These are phyloP conservation scores for Eptatretus atami DNA, from an alignment of 2,797 vertebrate species.

Conservation along the genomic window DNA sequence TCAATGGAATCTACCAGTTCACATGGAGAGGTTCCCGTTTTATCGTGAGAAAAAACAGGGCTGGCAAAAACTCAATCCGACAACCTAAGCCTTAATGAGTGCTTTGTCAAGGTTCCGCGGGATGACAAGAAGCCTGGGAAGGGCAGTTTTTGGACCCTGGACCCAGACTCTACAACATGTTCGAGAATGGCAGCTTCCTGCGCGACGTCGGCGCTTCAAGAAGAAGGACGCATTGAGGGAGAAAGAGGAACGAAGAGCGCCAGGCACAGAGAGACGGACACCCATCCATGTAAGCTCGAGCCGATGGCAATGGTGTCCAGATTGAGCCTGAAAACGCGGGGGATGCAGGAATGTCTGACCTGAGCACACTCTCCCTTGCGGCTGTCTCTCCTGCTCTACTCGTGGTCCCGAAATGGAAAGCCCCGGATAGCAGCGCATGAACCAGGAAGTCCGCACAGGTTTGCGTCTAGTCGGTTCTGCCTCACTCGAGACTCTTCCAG, in stretches of 20 bases:
- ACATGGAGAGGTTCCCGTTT: constrained; percentile 34
- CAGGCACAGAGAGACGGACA: constrained; percentile 10
- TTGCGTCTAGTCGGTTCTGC: constrained; percentile 20
- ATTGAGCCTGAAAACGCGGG: background rate
- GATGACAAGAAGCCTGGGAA: constrained; percentile 33
- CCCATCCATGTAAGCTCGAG: constrained; percentile 10
- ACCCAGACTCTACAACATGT: constrained; percentile 38
- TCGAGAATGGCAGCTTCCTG: constrained; percentile 31
- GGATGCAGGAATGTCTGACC: background rate
- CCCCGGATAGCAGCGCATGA: constrained; percentile 17
- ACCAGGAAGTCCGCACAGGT: constrained; percentile 24
- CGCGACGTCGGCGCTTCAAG: constrained; percentile 29
- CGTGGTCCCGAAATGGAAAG: constrained; percentile 23
- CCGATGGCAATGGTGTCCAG: constrained; percentile 14
- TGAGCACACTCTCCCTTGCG: background rate
- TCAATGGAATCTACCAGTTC: constrained; percentile 37
- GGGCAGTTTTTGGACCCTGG: constrained; percentile 31
- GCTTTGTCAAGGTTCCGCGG: constrained; percentile 25
- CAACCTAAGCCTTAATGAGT: constrained; percentile 30
- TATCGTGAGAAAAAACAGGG: constrained; percentile 29
- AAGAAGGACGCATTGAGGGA: constrained; percentile 25
- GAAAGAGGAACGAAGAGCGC: constrained; percentile 16
- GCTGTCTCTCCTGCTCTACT: constrained; percentile 19
- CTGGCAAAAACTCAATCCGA: constrained; percentile 33
- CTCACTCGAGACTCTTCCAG: constrained; percentile 20